Percentiles rank a stretch among this genome's conserved stretches.
Conservation (phyloP, 2,113 vertebrate species). For the Thermophis baileyi region DNA sequence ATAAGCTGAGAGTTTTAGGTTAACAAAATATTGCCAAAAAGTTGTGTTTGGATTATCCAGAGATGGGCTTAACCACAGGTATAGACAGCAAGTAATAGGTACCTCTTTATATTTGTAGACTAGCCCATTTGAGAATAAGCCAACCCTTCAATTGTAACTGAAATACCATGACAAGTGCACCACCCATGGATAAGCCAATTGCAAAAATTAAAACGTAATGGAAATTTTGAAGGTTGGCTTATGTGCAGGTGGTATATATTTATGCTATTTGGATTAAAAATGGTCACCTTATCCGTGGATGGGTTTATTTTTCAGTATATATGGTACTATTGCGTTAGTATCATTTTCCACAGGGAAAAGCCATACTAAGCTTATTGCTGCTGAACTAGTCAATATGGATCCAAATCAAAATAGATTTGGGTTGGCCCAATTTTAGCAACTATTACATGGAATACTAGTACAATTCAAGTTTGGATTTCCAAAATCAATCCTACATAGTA, state of each 20-base stretch:
- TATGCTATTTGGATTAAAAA: not conserved
- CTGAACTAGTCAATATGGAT: not conserved
- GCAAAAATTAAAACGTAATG: not conserved
- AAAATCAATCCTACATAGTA: not conserved
- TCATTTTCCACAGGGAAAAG: not conserved
- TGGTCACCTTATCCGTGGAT: not conserved
- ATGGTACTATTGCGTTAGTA: not conserved
- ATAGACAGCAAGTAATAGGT: not conserved
- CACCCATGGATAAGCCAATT: not conserved
- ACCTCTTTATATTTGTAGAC: not conserved
- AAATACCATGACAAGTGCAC: not conserved
- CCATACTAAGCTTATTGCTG: not conserved
- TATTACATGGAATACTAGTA: not conserved
- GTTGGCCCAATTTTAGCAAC: not conserved
- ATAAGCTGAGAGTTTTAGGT: not conserved
- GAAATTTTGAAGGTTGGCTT: not conserved
- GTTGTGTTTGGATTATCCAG: not conserved
- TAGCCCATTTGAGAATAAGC: not conserved
- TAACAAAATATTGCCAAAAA: not conserved
- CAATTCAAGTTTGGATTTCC: not conserved
- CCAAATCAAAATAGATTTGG: not conserved
- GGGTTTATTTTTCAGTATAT: not conserved
- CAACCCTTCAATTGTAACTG: not conserved
- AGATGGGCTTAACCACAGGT: not conserved
- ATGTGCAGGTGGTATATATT: not conserved